These are phyloP conservation scores for Barbus barbus DNA, from an alignment of 2,113 vertebrate species.

Conservation along the genomic window DNA sequence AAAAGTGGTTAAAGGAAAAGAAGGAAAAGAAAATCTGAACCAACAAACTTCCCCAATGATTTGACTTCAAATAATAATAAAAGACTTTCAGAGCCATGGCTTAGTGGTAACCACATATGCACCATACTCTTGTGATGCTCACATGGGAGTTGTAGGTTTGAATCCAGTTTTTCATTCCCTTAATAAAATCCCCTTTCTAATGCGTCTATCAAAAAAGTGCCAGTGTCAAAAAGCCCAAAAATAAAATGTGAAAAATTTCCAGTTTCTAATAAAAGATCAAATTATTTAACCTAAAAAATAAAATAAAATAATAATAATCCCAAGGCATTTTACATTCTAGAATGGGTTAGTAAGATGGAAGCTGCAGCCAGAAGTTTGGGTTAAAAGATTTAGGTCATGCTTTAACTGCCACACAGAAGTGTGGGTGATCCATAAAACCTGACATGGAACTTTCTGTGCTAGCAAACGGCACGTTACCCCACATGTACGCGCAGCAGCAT, in stretches of 20 bases:
- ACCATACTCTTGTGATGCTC: background rate
- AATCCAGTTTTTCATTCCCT: background rate
- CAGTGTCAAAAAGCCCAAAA: no score
- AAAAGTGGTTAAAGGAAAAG: no score
- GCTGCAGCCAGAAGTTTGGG: slow-evolving; percentile 70
- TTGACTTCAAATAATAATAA: no score
- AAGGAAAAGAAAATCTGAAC: no score
- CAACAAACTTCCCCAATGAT: background rate
- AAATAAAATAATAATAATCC: slow-evolving; percentile 51
- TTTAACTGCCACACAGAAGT: slow-evolving; percentile 74
- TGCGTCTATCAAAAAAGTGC: no score
- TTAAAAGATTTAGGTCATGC: slow-evolving; percentile 82
- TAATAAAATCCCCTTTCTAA: no score
- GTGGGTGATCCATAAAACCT: slow-evolving; percentile 68
- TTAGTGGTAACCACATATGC: background rate
- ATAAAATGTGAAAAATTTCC: slow-evolving; percentile 57
- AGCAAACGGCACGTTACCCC: slow-evolving; percentile 15
- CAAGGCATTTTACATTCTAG: slow-evolving; percentile 66
- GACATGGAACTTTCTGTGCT: slow-evolving; percentile 64
- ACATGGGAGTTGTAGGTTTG: background rate
- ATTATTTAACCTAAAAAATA: slow-evolving; percentile 65
- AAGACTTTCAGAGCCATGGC: background rate
- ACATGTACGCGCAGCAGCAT: slow-evolving; percentile 18
- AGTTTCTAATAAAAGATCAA: slow-evolving; percentile 49
- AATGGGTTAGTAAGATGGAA: slow-evolving; percentile 62